Base-by-base conservation (phyloP, 1,140 invertebrate species). In the Galleria mellonella region DNA sequence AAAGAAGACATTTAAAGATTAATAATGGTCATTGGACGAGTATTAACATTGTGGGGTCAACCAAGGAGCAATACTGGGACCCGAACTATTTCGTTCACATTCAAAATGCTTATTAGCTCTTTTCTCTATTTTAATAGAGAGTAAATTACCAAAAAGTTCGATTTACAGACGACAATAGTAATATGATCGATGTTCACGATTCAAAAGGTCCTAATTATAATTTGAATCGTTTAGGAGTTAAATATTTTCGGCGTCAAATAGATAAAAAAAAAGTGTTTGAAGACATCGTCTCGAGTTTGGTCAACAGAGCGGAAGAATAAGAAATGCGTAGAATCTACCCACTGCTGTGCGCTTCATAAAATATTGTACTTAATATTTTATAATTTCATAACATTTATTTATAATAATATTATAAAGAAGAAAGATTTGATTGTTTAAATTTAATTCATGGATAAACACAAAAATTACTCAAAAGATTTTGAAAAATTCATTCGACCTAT, bases 221-320 rank as follows among this genome's bases (percentile, higher is more conserved):
- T 77, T 72, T 77, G 66, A 78, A 79, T 72, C 70, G 78, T 78
- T 83, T 79, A 78, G 45, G 56, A 71, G 67, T 65, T 66, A 77
- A 83, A 83, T 83, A 77, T 78, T 78, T 79, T 79, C 72, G 70
- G 69, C 54, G 65, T 73, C 56, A 63, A 70, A 76, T 72, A 69
- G 66, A 66, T 55, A 55, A 78, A 83, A 55, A 78, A 83, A 74
- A 77, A 72, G 63, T 72, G 63, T 72, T 71, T 70, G 66, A 72
- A 72, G 73, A 79, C 73, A 66, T 77, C 72, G 72, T 72, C 70
- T 73, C 56, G 63, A 57, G 66, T 72, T 71, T 71, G 70, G 70
- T 77, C 73, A 79, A 79, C 73, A 65, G 46, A 61, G 61, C 46
- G 56, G 36, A 62, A 65, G 71, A 50, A 63, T 41, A 70, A 27